Conservation (phyloP, 2,888 invertebrate species). For the Lithophane leautieri region DNA sequence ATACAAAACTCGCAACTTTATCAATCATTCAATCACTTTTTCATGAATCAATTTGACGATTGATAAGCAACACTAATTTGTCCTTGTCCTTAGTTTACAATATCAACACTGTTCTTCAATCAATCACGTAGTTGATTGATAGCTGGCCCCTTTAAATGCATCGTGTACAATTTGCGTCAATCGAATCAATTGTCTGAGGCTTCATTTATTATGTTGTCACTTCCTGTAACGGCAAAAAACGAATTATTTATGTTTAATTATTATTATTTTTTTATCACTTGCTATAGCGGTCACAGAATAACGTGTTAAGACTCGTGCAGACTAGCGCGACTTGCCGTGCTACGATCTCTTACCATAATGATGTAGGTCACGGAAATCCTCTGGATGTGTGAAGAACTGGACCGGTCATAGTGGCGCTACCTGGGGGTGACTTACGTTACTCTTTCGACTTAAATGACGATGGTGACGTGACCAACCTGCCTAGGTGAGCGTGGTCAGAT, state of each 20-base stretch:
- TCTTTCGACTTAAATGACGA: background rate
- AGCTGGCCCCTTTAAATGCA: conserved; percentile 53
- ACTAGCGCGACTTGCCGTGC: too few relatives aligned
- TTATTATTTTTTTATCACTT: background rate
- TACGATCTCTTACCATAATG: too few relatives aligned
- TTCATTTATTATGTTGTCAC: conserved; percentile 44
- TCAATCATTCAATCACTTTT: conserved; percentile 39
- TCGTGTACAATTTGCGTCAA: conserved; percentile 34
- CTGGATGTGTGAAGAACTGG: background rate
- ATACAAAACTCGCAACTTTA: conserved; percentile 40
- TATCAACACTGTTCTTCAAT: conserved; percentile 38
- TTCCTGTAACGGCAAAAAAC: conserved; percentile 42
- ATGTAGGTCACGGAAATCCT: background rate
- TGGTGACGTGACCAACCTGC: conserved; percentile 19
- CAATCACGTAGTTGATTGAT: conserved; percentile 30
- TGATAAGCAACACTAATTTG: conserved; percentile 34
- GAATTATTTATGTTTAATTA: background rate
- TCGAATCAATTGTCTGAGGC: conserved; percentile 45
- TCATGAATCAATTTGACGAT: conserved; percentile 22
- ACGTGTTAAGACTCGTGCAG: too few relatives aligned
- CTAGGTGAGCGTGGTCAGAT: conserved; percentile 62
- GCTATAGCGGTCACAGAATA: background rate
- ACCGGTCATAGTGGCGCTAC: background rate
- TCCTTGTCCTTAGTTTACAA: conserved; percentile 33
- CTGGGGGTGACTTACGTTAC: too few relatives aligned